Evolutionary conservation across 2,797 vertebrate species (phyloP), one percentile per base, ranked within the genome.

Genomic region (Cyprinodon diabolis): DNA sequence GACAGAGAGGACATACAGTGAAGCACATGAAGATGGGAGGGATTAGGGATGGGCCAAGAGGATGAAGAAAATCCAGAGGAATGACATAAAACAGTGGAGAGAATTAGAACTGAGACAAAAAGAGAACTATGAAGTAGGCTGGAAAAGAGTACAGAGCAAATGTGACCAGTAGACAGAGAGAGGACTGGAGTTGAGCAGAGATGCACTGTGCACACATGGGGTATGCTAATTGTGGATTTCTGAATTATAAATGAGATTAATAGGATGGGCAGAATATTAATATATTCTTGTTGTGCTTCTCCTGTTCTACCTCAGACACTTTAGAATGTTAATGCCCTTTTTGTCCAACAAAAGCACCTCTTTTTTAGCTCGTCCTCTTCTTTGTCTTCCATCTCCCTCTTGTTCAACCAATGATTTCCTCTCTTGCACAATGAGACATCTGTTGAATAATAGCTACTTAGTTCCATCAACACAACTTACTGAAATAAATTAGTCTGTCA

Each of bases 231-330:
- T 83, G 81, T 63, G 77, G 75, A 75, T 79, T 78, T 87, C 82
- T 94, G 85, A 93, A 94, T 94, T 90, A 93, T 94, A 86, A 93
- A 94, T 93, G 87, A 90, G 92, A 93, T 92, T 87, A 91, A 92
- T 92, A 92, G 83, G 80, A 85, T 81, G 77, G 73, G 77, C 84
- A 83, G 72, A 87, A 60, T 78, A 58, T 82, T 77, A 88, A 87
- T 81, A 71, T 87, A 86, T 86, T 87, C 78, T 81, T 71, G 55
- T 77, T 85, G 74, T 75, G 57, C 57, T 73, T 76, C 68, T 84
- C 69, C 72, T 73, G 75, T 54, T 73, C 74, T 73, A 68, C 71
- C 73, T 66, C 51, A 75, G 77, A 89, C 83, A 82, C 81, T 82
- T 90, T 86, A 85, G 86, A 88, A 89, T 87, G 85, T 35, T 76